These are phyloP conservation scores for Acromyrmex heyeri DNA, from an alignment of 1,140 invertebrate genomes.

Conservation along the genomic window DNA sequence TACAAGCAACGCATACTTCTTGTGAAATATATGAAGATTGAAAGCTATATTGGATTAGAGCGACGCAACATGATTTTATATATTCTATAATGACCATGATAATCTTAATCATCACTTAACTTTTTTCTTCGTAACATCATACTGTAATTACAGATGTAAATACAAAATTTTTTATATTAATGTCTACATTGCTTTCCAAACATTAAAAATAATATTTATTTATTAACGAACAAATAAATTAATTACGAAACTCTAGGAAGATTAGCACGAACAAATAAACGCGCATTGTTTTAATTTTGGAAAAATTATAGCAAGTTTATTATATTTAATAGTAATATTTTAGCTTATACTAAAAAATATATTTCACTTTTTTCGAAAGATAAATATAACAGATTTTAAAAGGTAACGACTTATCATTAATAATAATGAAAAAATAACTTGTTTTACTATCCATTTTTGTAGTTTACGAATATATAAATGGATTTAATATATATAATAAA, in stretches of 20 bases:
- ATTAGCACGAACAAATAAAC: not conserved
- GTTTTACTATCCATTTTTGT: too few relatives aligned
- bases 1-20: slow-evolving; percentile 61
- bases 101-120: not conserved
- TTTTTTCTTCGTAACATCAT: slow-evolving; percentile 19
- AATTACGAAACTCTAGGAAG: not conserved
- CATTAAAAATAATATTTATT: slow-evolving; percentile 18
- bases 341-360: slow-evolving; percentile 3
- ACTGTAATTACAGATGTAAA: slow-evolving; percentile 39
- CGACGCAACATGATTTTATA: slow-evolving; percentile 10
- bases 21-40: slow-evolving; percentile 24
- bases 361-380: not conserved
- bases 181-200: slow-evolving; percentile 28
- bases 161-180: slow-evolving; percentile 44
- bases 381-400: not conserved
- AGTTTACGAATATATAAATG: too few relatives aligned
- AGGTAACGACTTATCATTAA: too few relatives aligned
- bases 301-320: slow-evolving; percentile 9
- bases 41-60: slow-evolving; percentile 22
- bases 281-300: not conserved
- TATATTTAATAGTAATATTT: not conserved
- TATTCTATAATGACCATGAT: not conserved
- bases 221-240: not conserved
- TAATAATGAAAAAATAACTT: too few relatives aligned
- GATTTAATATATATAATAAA: too few relatives aligned